A percentile compares a stretch with the other conserved stretches of the same genome.
These are phyloP conservation scores for Scomber colias DNA, from an alignment of 2,113 vertebrate genomes.

Conservation along the genomic window DNA sequence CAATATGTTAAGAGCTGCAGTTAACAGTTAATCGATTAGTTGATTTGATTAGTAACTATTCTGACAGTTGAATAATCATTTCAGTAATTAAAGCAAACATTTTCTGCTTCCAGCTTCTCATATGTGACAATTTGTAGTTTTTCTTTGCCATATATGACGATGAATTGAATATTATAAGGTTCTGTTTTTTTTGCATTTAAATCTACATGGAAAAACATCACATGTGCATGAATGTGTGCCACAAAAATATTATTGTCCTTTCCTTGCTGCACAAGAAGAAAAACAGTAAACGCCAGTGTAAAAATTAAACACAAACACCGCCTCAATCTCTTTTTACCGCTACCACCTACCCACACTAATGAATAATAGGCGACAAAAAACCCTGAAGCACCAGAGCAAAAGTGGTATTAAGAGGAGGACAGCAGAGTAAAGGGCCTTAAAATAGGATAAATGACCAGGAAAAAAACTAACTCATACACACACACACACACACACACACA, in stretches of 20 bases:
- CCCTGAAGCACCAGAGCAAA: constrained; percentile 58
- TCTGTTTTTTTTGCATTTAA: too few relatives aligned
- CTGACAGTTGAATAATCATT: too few relatives aligned
- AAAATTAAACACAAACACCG: constrained; percentile 12
- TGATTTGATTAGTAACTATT: too few relatives aligned
- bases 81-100: too few relatives aligned
- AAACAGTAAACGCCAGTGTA: constrained; percentile 14
- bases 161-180: too few relatives aligned
- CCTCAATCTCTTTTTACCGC: constrained; percentile 29
- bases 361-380: constrained; percentile 63
- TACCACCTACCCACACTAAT: constrained; percentile 62
- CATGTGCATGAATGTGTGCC: not conserved
- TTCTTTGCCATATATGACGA: too few relatives aligned
- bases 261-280: not conserved
- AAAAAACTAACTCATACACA: not conserved
- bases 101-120: too few relatives aligned
- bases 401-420: constrained; percentile 65
- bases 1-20: not conserved
- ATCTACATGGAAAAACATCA: constrained; percentile 10
- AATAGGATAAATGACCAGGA: constrained; percentile 72
- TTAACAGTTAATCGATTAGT: too few relatives aligned
- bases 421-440: constrained; percentile 65
- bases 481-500: constrained; percentile 29
- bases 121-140: too few relatives aligned
- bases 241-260: not conserved